These are phyloP conservation scores for Bradypodion pumilum DNA, from an alignment of 2,797 vertebrate genomes.

Conservation along the genomic window DNA sequence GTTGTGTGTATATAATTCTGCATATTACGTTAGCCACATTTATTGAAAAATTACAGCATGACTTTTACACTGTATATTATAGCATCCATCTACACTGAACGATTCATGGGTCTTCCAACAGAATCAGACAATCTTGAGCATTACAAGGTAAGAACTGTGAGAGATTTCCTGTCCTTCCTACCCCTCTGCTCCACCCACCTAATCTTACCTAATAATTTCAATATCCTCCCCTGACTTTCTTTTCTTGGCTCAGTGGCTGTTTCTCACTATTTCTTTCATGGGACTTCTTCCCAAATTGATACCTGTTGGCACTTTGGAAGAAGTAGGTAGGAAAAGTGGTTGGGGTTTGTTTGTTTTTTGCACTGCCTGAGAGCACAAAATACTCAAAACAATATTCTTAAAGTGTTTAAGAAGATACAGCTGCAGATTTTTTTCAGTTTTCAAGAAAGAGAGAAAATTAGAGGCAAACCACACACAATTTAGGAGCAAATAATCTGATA, in stretches of 20 bases:
- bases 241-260: not conserved
- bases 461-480: no score
- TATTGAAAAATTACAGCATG: constrained; percentile 72
- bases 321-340: constrained; percentile 3
- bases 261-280: not conserved
- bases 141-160: constrained; percentile 76
- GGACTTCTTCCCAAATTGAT: not conserved
- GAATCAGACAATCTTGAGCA: constrained; percentile 79
- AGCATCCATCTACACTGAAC: constrained; percentile 83
- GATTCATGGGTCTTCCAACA: constrained; percentile 82
- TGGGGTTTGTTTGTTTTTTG: not conserved
- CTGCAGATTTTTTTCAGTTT: no score
- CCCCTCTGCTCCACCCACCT: no score
- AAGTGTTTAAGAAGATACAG: no score
- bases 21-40: constrained; percentile 8
- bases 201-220: not conserved
- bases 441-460: no score
- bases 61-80: constrained; percentile 45
- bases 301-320: constrained; percentile 10
- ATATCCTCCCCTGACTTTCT: not conserved
- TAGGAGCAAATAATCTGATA: no score
- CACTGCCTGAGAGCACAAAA: no score
- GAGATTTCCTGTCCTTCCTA: not conserved
- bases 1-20: not conserved
- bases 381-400: no score